A percentile compares a stretch with the other conserved stretches of the same genome.
Evolutionary conservation across 2,888 invertebrate species (phyloP).

Genomic region (Timandra comae): DNA sequence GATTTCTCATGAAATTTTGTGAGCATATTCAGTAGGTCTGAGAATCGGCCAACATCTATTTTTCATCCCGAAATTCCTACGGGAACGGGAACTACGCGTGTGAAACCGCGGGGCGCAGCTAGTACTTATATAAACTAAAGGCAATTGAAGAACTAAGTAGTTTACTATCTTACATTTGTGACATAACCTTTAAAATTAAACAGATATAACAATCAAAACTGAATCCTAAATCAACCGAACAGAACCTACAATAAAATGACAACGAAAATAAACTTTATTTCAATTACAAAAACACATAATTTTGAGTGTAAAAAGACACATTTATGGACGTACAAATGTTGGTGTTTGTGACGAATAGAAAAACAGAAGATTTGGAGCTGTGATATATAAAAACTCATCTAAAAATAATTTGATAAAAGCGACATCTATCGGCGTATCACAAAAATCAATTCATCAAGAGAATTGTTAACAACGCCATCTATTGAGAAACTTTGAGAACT

Average conservation of each 20-base stretch:
- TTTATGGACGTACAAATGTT: slow-evolving; percentile 41
- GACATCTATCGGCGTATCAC: too few species aligned
- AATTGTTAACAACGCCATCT: slow-evolving; percentile 19
- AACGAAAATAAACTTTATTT: slow-evolving; percentile 22
- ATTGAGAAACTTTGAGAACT: slow-evolving; percentile 3
- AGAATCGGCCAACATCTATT: too few species aligned
- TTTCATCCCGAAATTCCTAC: too few species aligned
- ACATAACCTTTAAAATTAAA: too few species aligned
- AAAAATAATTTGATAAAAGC: background rate
- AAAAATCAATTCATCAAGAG: slow-evolving; percentile 1
- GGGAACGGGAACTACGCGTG: too few species aligned
- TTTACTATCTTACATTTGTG: too few species aligned
- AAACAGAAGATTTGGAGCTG: slow-evolving; percentile 3
- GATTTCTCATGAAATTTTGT: too few species aligned
- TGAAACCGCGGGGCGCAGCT: too few species aligned
- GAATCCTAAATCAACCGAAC: slow-evolving; percentile 2
- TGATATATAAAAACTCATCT: background rate
- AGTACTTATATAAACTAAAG: too few species aligned
- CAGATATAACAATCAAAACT: background rate
- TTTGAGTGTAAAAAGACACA: slow-evolving; percentile 33
- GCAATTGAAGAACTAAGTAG: too few species aligned
- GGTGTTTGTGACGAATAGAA: slow-evolving; percentile 38
- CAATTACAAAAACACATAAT: slow-evolving; percentile 27
- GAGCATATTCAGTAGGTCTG: too few species aligned
- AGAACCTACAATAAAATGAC: slow-evolving; percentile 29